Percentiles rank a stretch among this genome's conserved stretches.
Evolutionary conservation across 2,113 vertebrate species (phyloP).

Genomic region (Barbus barbus): DNA sequence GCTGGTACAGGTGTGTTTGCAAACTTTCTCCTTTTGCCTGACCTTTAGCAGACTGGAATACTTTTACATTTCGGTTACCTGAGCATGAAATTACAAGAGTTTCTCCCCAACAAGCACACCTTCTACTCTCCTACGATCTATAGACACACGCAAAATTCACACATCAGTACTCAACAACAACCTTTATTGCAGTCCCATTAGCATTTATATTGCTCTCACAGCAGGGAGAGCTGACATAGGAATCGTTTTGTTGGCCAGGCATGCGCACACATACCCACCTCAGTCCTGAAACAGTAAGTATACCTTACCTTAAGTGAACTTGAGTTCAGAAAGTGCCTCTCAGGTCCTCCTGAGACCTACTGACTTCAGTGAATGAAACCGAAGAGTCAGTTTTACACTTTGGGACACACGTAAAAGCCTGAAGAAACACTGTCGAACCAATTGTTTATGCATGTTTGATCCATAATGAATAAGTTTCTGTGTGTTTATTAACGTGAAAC

Average conservation of each 20-base stretch:
- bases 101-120: neutral
- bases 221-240: slow-evolving; percentile 17
- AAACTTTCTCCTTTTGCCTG: neutral
- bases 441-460: neutral
- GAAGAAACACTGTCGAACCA: neutral
- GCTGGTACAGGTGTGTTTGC: neutral
- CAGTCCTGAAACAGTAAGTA: neutral
- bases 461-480: neutral
- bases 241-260: neutral
- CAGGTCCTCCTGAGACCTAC: neutral
- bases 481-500: slow-evolving; percentile 5
- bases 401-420: neutral
- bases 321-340: neutral
- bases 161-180: neutral
- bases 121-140: neutral
- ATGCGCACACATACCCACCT: neutral
- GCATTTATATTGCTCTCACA: slow-evolving; percentile 41
- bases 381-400: neutral
- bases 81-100: slow-evolving; percentile 39
- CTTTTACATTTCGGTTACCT: slow-evolving; percentile 12
- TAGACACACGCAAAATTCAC: slow-evolving; percentile 15
- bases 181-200: neutral
- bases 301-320: neutral
- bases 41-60: neutral
- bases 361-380: neutral